These are phyloP conservation scores for Drosophila siamana DNA, from an alignment of 2,888 invertebrate genomes.

Conservation along the genomic window DNA sequence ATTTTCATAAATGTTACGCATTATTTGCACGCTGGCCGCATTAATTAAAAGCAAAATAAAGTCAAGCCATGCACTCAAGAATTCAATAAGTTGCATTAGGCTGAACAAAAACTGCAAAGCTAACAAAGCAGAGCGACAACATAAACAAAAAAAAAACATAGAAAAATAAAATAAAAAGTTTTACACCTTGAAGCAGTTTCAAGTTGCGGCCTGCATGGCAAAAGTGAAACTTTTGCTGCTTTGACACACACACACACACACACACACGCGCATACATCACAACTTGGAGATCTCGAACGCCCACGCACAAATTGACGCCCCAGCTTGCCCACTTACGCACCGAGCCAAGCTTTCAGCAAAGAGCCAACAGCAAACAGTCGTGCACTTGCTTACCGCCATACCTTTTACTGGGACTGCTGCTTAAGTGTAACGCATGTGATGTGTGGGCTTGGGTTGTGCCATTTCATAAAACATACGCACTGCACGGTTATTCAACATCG, in stretches of 20 bases:
- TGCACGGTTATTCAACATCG: constrained; percentile 25
- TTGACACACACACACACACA: constrained; percentile 4
- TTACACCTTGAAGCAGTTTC: constrained; percentile 34
- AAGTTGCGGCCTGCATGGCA: constrained; percentile 35
- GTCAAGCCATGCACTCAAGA: constrained; percentile 57
- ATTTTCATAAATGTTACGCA: constrained; percentile 30
- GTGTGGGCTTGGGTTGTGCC: constrained; percentile 35
- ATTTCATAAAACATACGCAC: constrained; percentile 49
- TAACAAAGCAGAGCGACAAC: constrained; percentile 13
- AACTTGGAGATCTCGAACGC: constrained; percentile 48
- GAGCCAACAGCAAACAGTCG: constrained; percentile 8
- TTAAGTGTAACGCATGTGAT: constrained; percentile 70
- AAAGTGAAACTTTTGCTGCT: constrained; percentile 49
- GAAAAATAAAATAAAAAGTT: constrained; percentile 40
- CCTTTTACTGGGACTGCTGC: constrained; percentile 41
- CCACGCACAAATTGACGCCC: constrained; percentile 60
- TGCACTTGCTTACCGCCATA: constrained; percentile 41
- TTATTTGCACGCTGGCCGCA: constrained; percentile 37
- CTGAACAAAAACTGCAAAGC: constrained; percentile 11
- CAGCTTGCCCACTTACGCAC: constrained; percentile 54
- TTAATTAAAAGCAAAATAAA: constrained; percentile 70
- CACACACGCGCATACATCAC: not conserved
- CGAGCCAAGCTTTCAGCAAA: constrained; percentile 16
- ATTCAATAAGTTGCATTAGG: constrained; percentile 67
- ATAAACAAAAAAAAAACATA: too few species aligned